Conservation (phyloP, 2,888 invertebrate species). For the Pollenia angustigena region DNA sequence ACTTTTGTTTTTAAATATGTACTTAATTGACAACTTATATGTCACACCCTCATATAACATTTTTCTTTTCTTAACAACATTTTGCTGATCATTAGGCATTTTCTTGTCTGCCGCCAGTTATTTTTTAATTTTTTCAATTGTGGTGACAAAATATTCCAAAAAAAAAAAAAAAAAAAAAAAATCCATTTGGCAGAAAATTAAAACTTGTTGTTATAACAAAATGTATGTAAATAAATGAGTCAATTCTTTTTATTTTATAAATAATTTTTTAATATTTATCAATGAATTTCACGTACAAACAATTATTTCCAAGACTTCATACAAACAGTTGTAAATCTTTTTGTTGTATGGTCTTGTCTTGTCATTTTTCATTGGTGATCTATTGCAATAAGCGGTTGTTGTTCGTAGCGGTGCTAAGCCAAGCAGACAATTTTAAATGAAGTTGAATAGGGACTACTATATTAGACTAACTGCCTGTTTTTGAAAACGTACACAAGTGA, state of each 20-base stretch:
- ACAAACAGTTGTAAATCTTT: constrained; percentile 52
- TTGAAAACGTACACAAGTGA: too few relatives aligned
- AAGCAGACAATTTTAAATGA: constrained; percentile 6
- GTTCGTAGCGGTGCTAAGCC: neutral
- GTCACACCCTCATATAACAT: constrained; percentile 18
- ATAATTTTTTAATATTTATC: constrained; percentile 29
- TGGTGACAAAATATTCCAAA: constrained; percentile 32
- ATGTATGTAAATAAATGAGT: constrained; percentile 37
- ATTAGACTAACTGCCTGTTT: too few relatives aligned
- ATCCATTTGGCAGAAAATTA: neutral
- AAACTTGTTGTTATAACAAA: constrained; percentile 28
- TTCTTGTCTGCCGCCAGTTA: neutral
- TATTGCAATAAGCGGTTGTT: neutral
- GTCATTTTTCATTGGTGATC: neutral
- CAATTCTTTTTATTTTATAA: neutral
- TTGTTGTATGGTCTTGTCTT: constrained; percentile 33
- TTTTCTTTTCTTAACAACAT: neutral
- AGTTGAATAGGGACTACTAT: neutral
- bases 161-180: too few relatives aligned
- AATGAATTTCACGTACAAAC: constrained; percentile 69
- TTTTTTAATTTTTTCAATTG: constrained; percentile 1
- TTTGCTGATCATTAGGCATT: constrained; percentile 10
- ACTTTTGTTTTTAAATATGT: neutral
- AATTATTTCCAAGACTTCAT: constrained; percentile 59
- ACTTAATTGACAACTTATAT: neutral